Conservation (phyloP, 2,797 vertebrate genomes). For the Rhabdophis nuchalis region DNA sequence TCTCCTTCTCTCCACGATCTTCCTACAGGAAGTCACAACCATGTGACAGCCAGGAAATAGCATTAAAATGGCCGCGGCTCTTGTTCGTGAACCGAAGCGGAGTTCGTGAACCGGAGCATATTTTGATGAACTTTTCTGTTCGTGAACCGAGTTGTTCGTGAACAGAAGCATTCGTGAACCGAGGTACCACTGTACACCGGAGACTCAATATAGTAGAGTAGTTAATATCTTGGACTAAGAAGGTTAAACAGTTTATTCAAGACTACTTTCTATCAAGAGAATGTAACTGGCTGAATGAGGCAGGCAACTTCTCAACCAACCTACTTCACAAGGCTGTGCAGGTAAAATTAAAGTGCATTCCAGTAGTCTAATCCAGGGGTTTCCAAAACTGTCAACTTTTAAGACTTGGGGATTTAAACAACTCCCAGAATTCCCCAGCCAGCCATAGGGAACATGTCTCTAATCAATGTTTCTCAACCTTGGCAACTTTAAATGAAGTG, state of each 20-base stretch:
- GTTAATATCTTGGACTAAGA: background rate
- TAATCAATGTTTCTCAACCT: background rate
- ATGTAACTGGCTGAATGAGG: background rate
- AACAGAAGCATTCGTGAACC: no score
- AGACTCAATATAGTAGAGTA: background rate
- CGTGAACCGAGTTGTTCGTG: no score
- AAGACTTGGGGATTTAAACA: background rate
- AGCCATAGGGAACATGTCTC: background rate
- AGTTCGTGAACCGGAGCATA: no score
- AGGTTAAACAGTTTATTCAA: background rate
- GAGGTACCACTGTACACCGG: background rate
- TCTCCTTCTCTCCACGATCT: no score
- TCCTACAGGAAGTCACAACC: no score
- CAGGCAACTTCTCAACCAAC: background rate
- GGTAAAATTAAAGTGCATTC: background rate
- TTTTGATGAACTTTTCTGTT: no score
- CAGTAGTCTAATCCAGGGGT: background rate
- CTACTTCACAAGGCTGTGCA: background rate
- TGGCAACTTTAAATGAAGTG: no score
- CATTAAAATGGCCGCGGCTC: no score
- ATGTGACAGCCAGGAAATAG: no score
- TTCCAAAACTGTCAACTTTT: background rate
- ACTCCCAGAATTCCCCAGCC: background rate
- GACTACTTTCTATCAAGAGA: background rate
- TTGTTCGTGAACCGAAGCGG: no score